These are phyloP conservation scores for Hydrolagus colliei DNA, from an alignment of 2,797 vertebrate species.

Conservation along the genomic window DNA sequence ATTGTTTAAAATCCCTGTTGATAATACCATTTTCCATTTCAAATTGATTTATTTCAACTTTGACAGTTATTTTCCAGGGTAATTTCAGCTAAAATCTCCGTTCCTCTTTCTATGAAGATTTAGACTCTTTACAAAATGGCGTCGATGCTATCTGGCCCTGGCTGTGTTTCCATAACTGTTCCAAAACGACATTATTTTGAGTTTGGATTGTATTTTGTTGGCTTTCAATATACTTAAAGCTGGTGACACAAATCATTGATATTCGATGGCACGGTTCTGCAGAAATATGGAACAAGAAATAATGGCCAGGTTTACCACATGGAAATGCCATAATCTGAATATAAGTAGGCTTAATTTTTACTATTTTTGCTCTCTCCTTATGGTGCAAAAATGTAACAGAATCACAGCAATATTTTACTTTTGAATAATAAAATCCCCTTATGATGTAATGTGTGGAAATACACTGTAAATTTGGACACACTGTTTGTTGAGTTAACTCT, in stretches of 20 bases:
- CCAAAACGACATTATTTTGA: background rate
- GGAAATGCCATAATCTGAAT: too few species aligned
- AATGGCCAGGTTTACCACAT: background rate
- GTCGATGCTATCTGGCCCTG: background rate
- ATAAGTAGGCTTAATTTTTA: too few species aligned
- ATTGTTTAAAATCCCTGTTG: background rate
- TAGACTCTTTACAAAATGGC: background rate
- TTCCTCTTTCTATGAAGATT: background rate
- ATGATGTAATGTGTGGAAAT: too few species aligned
- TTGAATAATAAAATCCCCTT: too few species aligned
- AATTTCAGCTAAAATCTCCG: background rate
- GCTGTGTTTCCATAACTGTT: background rate
- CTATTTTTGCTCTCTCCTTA: too few species aligned
- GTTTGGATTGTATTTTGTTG: background rate
- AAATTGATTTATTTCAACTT: background rate
- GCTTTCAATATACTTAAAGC: background rate
- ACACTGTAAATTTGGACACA: too few species aligned
- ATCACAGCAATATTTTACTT: too few species aligned
- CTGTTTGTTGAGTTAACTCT: too few species aligned
- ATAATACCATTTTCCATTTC: background rate
- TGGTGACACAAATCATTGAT: background rate
- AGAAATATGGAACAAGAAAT: background rate
- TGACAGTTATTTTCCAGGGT: background rate
- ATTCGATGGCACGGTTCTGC: background rate
- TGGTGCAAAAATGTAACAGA: too few species aligned